A percentile compares a stretch with the other conserved stretches of the same genome.
phyloP scores from a whole-genome alignment of 2,113 vertebrate genomes.

The Podarcis cretensis region DNA sequence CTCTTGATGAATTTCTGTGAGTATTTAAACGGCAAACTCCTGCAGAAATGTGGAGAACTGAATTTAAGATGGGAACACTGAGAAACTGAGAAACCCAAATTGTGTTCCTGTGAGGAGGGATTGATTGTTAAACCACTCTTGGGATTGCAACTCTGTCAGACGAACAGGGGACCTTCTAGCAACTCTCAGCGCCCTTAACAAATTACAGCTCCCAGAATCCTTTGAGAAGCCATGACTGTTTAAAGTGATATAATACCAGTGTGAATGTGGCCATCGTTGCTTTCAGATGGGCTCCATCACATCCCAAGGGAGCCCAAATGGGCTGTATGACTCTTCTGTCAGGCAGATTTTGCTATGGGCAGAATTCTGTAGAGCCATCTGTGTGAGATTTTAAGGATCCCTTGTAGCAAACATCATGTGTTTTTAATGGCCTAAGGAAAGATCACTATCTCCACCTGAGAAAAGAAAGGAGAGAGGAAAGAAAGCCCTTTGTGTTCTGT shows the following conservation, averaged over 20 bases:
- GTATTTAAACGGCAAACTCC: no score
- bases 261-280: not conserved
- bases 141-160: no score
- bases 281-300: not conserved
- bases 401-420: not conserved
- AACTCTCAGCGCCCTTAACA: no score
- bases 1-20: no score
- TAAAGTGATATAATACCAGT: not conserved
- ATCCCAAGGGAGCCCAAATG: not conserved
- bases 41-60: no score
- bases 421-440: not conserved
- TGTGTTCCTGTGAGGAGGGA: not conserved
- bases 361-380: not conserved
- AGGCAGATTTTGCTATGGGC: not conserved
- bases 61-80: no score
- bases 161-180: no score
- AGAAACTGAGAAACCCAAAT: not conserved
- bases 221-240: no score
- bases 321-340: no score
- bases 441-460: rapidly evolving
- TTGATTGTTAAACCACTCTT: not conserved
- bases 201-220: no score
- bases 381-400: not conserved
- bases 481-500: not conserved
- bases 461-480: not conserved